Conservation (phyloP, 2,797 vertebrate species). For the Amblyopsis hoosieri region DNA sequence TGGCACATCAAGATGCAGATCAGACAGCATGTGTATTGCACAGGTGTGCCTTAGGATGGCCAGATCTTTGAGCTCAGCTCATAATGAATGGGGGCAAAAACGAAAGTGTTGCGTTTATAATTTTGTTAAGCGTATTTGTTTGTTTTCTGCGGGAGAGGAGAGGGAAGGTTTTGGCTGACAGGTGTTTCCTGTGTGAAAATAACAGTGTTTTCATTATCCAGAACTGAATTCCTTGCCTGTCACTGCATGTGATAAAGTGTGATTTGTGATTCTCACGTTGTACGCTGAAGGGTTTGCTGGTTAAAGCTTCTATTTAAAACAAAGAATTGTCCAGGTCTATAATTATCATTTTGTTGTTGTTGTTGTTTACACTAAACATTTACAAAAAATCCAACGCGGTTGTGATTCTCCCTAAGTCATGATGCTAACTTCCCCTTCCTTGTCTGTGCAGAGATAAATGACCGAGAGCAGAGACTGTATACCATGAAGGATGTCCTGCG, state of each 20-base stretch:
- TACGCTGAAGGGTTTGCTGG: not conserved
- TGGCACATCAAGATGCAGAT: no score
- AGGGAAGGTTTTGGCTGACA: slow-evolving; percentile 35
- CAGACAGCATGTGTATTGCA: no score
- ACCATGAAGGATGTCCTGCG: slow-evolving; percentile 92
- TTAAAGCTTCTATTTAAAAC: no score
- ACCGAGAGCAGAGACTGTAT: slow-evolving; percentile 91
- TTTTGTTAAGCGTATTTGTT: slow-evolving; percentile 27
- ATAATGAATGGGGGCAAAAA: no score
- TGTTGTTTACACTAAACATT: no score
- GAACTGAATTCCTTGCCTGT: slow-evolving; percentile 21
- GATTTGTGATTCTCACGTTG: not conserved
- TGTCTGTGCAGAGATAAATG: slow-evolving; percentile 85
- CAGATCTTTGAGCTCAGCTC: no score
- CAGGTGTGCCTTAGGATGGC: no score
- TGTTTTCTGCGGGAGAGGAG: slow-evolving; percentile 33
- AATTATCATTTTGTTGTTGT: no score
- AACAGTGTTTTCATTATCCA: slow-evolving; percentile 13
- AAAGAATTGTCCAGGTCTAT: not conserved
- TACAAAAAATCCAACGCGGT: no score
- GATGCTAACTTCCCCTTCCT: slow-evolving; percentile 1
- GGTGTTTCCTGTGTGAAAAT: slow-evolving; percentile 22
- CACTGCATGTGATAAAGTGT: slow-evolving; percentile 4
- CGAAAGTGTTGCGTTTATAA: no score
- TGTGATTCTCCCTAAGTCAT: not conserved